Conservation (phyloP, 1,140 invertebrate species). For the Caenorhabditis briggsae region DNA sequence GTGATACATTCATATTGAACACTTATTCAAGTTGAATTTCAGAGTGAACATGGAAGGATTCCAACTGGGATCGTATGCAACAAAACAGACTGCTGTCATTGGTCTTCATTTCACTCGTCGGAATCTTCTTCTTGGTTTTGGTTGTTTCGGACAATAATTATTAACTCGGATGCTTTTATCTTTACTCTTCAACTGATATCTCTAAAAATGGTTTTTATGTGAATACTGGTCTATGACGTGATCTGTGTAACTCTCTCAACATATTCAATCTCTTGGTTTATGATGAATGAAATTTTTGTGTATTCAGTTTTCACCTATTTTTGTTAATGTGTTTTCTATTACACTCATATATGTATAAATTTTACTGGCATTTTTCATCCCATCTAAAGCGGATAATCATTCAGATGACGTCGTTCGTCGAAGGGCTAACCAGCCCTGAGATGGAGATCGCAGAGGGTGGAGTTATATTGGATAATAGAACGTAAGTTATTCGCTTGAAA, state of each 20-base stretch:
- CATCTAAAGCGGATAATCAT: neutral
- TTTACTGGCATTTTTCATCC: neutral
- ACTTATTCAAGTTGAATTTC: constrained; percentile 23
- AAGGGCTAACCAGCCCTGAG: constrained; percentile 72
- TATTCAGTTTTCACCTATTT: no score
- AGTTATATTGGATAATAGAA: constrained; percentile 74
- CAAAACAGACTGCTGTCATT: constrained; percentile 72
- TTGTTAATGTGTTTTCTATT: neutral
- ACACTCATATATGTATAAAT: neutral
- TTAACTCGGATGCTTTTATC: neutral
- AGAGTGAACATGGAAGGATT: constrained; percentile 72
- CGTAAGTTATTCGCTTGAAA: constrained; percentile 65
- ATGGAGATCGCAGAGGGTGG: constrained; percentile 77
- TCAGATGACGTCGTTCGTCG: constrained; percentile 57
- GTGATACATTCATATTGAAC: neutral
- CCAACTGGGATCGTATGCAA: constrained; percentile 70
- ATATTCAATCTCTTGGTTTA: no score
- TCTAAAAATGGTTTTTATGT: neutral
- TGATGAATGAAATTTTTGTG: no score
- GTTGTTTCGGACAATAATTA: constrained; percentile 72
- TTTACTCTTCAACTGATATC: neutral
- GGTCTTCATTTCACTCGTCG: constrained; percentile 73
- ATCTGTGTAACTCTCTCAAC: no score
- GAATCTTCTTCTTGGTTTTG: constrained; percentile 72
- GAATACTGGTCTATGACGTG: no score